Conservation (phyloP, 2,797 vertebrate genomes). For the Taenioides sp. region DNA sequence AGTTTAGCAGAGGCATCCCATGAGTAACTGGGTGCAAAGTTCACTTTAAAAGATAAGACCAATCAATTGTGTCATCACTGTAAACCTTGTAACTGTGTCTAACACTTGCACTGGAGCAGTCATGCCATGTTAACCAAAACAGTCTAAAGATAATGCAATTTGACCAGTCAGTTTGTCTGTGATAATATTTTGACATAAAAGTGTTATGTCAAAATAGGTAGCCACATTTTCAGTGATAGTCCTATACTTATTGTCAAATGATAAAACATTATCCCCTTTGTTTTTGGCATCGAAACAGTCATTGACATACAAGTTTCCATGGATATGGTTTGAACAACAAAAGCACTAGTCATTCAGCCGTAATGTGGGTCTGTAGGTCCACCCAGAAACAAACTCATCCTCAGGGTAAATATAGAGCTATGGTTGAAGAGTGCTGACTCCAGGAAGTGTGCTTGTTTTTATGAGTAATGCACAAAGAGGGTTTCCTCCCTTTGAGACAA, state of each 20-base stretch:
- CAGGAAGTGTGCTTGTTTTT: slow-evolving; percentile 63
- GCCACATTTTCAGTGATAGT: not conserved
- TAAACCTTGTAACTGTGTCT: slow-evolving; percentile 7
- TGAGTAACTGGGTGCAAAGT: slow-evolving; percentile 52
- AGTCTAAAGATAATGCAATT: not conserved
- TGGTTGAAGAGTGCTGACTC: slow-evolving; percentile 36
- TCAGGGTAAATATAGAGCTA: slow-evolving; percentile 55
- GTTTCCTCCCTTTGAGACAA: slow-evolving; percentile 17
- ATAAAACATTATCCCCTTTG: too few species aligned
- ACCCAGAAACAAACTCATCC: slow-evolving; percentile 45
- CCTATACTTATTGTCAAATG: not conserved
- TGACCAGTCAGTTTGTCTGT: not conserved
- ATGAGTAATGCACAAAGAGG: slow-evolving; percentile 37
- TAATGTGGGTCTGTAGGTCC: slow-evolving; percentile 31
- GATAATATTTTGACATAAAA: not conserved
- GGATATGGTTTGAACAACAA: slow-evolving; percentile 27
- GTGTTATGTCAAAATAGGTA: not conserved
- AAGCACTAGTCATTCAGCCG: slow-evolving; percentile 39
- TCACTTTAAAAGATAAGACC: slow-evolving; percentile 43
- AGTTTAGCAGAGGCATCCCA: slow-evolving; percentile 15
- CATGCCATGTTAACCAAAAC: not conserved
- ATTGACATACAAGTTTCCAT: not conserved
- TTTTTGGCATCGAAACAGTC: too few species aligned
- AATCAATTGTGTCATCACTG: slow-evolving; percentile 41
- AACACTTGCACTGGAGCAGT: slow-evolving; percentile 6